These are phyloP conservation scores for Scomber colias DNA, from an alignment of 2,113 vertebrate genomes.

Conservation along the genomic window DNA sequence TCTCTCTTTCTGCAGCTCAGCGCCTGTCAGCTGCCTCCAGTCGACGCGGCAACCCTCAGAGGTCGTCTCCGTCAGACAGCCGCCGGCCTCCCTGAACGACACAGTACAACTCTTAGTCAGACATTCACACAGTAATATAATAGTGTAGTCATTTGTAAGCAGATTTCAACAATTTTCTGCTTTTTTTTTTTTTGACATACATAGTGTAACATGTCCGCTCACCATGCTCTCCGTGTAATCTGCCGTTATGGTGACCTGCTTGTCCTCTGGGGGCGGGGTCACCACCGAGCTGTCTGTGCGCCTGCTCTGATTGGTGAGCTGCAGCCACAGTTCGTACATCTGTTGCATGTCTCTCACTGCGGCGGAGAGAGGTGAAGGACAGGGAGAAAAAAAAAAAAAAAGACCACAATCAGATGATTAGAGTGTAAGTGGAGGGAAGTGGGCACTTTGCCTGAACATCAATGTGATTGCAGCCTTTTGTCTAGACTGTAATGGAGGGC, in stretches of 20 bases:
- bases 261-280: conserved; percentile 91
- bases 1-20: conserved; percentile 57
- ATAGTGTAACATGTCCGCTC: conserved; percentile 49
- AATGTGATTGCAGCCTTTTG: neutral
- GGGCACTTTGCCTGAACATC: neutral
- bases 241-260: conserved; percentile 96
- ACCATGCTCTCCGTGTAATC: conserved; percentile 97
- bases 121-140: neutral
- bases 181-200: too few relatives aligned
- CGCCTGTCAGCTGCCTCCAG: conserved; percentile 82
- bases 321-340: conserved; percentile 98
- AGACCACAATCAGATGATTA: neutral
- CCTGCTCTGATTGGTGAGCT: conserved; percentile 93
- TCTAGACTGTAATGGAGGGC: neutral
- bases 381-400: neutral
- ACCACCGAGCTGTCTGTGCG: conserved; percentile 89
- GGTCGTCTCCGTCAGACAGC: conserved; percentile 88
- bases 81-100: conserved; percentile 75
- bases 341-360: conserved; percentile 98
- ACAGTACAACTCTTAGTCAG: neutral
- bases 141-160: neutral
- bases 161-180: too few relatives aligned
- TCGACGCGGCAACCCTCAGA: conserved; percentile 87
- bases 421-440: neutral
- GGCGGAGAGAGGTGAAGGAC: neutral